Evolutionary conservation across 64 coral and sea anemone genomes (phyloP).

Genomic region (Dendronephthya gigantea): DNA sequence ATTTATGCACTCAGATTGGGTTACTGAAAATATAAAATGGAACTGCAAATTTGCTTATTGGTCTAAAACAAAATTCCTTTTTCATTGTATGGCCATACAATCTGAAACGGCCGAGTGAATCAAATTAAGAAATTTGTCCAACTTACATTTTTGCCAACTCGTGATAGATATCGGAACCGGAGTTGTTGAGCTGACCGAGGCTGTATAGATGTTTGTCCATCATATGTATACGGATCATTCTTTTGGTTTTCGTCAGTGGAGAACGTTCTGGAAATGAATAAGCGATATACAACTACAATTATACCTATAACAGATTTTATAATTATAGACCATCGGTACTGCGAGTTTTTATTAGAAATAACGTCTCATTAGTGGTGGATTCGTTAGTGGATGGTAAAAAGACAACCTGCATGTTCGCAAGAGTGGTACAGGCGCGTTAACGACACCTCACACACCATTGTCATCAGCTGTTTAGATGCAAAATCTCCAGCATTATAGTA

Average conservation of each 20-base stretch:
- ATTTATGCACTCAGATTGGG: no score
- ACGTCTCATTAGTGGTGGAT: no score
- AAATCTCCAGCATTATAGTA: no score
- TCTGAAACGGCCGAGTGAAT: not conserved
- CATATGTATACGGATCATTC: not conserved
- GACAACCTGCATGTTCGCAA: no score
- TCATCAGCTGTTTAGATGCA: no score
- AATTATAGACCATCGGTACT: not conserved
- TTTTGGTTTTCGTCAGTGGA: not conserved
- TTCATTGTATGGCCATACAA: no score
- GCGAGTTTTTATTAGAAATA: not conserved
- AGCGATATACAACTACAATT: not conserved
- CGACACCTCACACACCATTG: no score
- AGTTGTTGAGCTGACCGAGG: not conserved
- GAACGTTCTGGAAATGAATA: not conserved
- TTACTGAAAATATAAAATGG: no score
- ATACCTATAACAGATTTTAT: not conserved
- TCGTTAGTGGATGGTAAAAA: no score
- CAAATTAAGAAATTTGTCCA: not conserved
- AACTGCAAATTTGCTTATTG: no score
- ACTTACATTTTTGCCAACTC: slow-evolving; percentile 5
- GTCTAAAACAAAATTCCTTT: no score
- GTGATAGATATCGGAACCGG: not conserved
- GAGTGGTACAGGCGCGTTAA: no score
- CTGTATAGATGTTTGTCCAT: not conserved